Percentiles rank a stretch among this genome's conserved stretches.
phyloP scores from a whole-genome alignment of 2,113 vertebrate species.

The Gnathonemus longibarbis region DNA sequence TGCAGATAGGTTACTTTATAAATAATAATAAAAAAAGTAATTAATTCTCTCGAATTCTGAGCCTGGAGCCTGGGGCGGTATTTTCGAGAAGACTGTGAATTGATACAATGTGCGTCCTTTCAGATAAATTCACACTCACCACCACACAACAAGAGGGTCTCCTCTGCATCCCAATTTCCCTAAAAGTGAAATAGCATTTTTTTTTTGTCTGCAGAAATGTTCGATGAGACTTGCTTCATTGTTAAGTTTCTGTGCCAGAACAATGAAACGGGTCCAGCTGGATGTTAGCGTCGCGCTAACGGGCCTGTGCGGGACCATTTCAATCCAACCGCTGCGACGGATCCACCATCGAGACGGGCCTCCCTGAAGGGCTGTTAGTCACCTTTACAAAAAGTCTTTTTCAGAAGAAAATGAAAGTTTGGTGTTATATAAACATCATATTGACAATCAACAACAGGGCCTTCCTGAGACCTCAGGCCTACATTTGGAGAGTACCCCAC shows the following conservation, averaged over 20 bases:
- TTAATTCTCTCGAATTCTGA: constrained; percentile 81
- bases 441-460: background rate
- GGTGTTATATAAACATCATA: background rate
- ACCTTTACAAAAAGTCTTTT: background rate
- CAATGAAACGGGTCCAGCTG: constrained; percentile 23
- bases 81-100: constrained; percentile 66
- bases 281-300: constrained; percentile 23
- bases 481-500: background rate
- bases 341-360: background rate
- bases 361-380: background rate
- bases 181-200: constrained; percentile 45
- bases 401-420: background rate
- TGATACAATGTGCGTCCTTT: constrained; percentile 96
- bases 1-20: constrained; percentile 39
- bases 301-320: background rate
- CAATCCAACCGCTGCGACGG: background rate
- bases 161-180: constrained; percentile 38
- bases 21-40: constrained; percentile 67
- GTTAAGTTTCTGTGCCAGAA: constrained; percentile 25
- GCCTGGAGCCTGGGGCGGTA: constrained; percentile 66
- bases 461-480: background rate
- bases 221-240: constrained; percentile 29
- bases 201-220: constrained; percentile 38
- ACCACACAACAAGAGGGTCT: constrained; percentile 53
- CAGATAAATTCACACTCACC: constrained; percentile 84